Percentiles rank a stretch among this genome's conserved stretches.
phyloP scores from a whole-genome alignment of 1,140 invertebrate species.

The Ooceraea biroi region DNA sequence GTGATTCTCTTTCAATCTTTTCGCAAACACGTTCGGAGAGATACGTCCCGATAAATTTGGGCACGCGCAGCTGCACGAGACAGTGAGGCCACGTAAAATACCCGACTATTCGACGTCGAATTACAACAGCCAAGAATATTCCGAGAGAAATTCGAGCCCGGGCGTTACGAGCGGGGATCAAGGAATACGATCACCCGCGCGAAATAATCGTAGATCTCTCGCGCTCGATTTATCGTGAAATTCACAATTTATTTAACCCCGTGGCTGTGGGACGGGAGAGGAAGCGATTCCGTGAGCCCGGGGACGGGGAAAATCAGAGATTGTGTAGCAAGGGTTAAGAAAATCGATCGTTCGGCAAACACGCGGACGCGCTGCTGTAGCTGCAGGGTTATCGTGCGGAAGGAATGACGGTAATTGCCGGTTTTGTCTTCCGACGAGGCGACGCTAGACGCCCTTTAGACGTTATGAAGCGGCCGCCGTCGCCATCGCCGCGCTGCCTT shows the following conservation, averaged over 20 bases:
- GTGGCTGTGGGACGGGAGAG: neutral
- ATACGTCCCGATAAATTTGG: conserved; percentile 49
- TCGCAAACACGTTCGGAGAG: neutral
- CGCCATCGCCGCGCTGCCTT: conserved; percentile 20
- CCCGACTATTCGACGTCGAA: conserved; percentile 25
- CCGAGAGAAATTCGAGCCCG: conserved; percentile 46
- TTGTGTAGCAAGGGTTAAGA: conserved; percentile 60
- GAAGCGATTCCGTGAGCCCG: neutral
- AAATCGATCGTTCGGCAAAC: conserved; percentile 64
- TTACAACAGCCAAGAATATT: conserved; percentile 55
- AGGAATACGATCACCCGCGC: conserved; percentile 56
- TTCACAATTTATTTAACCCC: conserved; percentile 59
- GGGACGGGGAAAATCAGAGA: conserved; percentile 37
- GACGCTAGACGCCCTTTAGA: conserved; percentile 52
- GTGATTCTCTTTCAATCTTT: neutral
- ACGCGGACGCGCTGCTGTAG: conserved; percentile 49
- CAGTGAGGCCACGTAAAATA: conserved; percentile 38
- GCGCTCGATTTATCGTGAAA: conserved; percentile 65
- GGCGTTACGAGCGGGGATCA: conserved; percentile 31
- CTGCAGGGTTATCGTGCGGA: conserved; percentile 62
- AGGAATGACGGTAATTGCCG: conserved; percentile 64
- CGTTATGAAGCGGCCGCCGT: conserved; percentile 59
- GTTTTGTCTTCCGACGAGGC: conserved; percentile 63
- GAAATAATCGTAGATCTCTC: conserved; percentile 63
- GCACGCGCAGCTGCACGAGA: conserved; percentile 13